These are phyloP conservation scores for Semaprochilodus insignis DNA, from an alignment of 2,797 vertebrate genomes.

Conservation along the genomic window DNA sequence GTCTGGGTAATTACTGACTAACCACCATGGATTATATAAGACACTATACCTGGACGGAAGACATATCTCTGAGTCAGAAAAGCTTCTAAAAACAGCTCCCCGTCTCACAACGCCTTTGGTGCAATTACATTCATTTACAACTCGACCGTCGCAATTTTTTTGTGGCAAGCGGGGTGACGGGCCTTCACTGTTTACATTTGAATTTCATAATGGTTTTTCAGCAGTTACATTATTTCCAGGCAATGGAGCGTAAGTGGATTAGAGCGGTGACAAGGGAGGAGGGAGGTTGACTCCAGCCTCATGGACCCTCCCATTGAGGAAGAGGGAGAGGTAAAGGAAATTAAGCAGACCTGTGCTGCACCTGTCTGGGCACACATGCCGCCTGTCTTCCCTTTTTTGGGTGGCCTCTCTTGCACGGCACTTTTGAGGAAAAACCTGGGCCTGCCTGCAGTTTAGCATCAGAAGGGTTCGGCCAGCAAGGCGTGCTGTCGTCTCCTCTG, in stretches of 20 bases:
- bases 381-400: conserved; percentile 30
- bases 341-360: conserved; percentile 42
- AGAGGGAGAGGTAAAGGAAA: conserved; percentile 49
- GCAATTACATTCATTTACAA: conserved; percentile 38
- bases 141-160: conserved; percentile 31
- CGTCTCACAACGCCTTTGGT: conserved; percentile 19
- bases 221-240: conserved; percentile 35
- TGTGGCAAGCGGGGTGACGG: not conserved
- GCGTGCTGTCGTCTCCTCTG: conserved; percentile 37
- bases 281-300: conserved; percentile 43
- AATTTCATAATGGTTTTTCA: conserved; percentile 14
- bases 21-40: conserved; percentile 73
- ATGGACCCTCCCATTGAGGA: conserved; percentile 47
- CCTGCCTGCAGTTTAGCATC: conserved; percentile 49
- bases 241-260: conserved; percentile 53
- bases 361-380: conserved; percentile 46
- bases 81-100: conserved; percentile 44
- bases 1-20: conserved; percentile 74
- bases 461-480: conserved; percentile 43
- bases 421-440: conserved; percentile 43
- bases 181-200: conserved; percentile 4
- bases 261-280: conserved; percentile 53
- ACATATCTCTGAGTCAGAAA: conserved; percentile 48
- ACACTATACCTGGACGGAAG: conserved; percentile 68
- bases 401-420: conserved; percentile 10